Evolutionary conservation across 2,888 invertebrate genomes (phyloP), one percentile per base, ranked within the genome.

Genomic region (Drosophila histrio): DNA sequence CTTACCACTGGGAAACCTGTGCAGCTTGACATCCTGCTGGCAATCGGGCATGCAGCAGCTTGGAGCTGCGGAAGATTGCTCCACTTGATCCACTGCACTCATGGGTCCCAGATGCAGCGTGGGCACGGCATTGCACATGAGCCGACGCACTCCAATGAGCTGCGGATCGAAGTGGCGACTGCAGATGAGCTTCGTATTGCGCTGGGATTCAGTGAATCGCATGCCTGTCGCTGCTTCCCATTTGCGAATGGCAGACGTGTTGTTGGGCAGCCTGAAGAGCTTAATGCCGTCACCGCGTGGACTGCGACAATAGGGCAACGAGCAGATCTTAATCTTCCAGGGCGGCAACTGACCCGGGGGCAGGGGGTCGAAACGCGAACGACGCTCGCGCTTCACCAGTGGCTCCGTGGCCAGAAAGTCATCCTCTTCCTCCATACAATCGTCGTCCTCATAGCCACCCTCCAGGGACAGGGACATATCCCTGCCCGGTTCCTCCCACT

Each of bases 261-360:
- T 87, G 34, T 75, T 78, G 2, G 90, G 90, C 54, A 90, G 78
- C 2, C 90, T 89, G 28, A 90, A 90, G 2, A 90, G 86, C 28
- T 90, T 90, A 8, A 90, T 83, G 52, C 87, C 78, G 15, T 90
- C 89, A 6, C 80, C 75, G 3, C 90, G 88, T n/a, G 80, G 88
- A 38, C 80, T 78, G 3, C 90, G 89, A 15, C 90, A 90, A 22
- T 90, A 87, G 2, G 90, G 80, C 19, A 90, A 59, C n/a, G 90
- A 89, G 46, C 90, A 90, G 19, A 62, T 44, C 15, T 84, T 84
- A 0, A 77, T 79, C 19, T 88, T 87, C 71, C 72, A 77, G 1
- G 67, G 70, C 2, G 69, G 67, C 30, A 41, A 17, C 36, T 61
- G 66, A 2, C 57, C 84, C 0, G 77, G 21, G 13, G 61, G 61